phyloP scores from a whole-genome alignment of 2,113 vertebrate species.

The Mirounga angustirostris region DNA sequence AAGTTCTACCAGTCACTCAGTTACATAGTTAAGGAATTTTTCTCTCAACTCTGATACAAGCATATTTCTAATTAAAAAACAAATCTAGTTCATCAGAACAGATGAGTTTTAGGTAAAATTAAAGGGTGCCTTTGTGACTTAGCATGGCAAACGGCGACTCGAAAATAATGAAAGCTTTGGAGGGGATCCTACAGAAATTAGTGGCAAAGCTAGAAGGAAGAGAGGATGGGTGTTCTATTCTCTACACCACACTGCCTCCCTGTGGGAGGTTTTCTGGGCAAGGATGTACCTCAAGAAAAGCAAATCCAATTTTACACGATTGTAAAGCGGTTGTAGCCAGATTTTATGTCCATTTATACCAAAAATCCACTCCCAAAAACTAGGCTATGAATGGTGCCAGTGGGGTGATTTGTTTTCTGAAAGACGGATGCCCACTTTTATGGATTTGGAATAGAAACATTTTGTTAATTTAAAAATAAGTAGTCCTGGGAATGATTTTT shows the following conservation, averaged over 20 bases:
- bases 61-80: not conserved
- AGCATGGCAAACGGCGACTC: not conserved
- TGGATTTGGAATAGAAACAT: not conserved
- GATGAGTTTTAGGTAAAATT: not conserved
- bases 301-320: not conserved
- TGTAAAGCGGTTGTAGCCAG: not conserved
- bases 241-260: slow-evolving; percentile 79
- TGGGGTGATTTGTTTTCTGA: not conserved
- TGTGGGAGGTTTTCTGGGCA: slow-evolving; percentile 69
- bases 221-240: not conserved
- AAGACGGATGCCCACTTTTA: not conserved
- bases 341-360: not conserved
- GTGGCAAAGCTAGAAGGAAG: not conserved
- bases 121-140: not conserved
- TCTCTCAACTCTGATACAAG: not conserved
- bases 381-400: not conserved
- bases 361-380: not conserved
- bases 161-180: not conserved
- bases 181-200: not conserved
- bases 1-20: too few species aligned
- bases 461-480: slow-evolving; percentile 53
- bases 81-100: not conserved
- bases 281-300: not conserved
- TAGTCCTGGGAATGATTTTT: slow-evolving; percentile 29
- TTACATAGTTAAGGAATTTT: not conserved